Percentiles rank a stretch among this genome's conserved stretches.
These are phyloP conservation scores for Andrena bicolor DNA, from an alignment of 2,888 invertebrate species.

Conservation along the genomic window DNA sequence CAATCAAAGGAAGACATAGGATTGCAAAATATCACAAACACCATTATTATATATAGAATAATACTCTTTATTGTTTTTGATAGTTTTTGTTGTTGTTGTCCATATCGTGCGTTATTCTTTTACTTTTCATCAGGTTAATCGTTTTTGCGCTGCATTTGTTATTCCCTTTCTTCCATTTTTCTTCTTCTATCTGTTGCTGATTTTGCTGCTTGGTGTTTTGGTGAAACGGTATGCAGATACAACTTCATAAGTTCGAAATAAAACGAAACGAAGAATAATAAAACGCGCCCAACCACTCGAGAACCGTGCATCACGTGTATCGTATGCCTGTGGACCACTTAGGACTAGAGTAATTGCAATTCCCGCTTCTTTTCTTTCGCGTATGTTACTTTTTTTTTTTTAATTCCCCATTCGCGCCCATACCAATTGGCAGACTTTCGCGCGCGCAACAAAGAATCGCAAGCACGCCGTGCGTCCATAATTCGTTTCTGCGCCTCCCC, in stretches of 20 bases:
- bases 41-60: constrained; percentile 84
- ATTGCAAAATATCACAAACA: constrained; percentile 60
- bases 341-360: constrained; percentile 82
- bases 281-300: constrained; percentile 77
- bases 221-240: constrained; percentile 79
- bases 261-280: constrained; percentile 64
- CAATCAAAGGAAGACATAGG: neutral
- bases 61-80: constrained; percentile 85
- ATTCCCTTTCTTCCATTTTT: constrained; percentile 34
- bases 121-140: constrained; percentile 66
- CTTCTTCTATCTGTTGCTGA: constrained; percentile 66
- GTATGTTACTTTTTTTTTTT: constrained; percentile 21
- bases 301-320: constrained; percentile 37
- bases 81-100: constrained; percentile 81
- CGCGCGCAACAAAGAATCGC: constrained; percentile 35
- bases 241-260: constrained; percentile 69
- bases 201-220: constrained; percentile 75
- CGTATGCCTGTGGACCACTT: constrained; percentile 73
- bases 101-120: constrained; percentile 81
- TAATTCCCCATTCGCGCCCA: constrained; percentile 19
- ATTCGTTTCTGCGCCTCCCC: neutral
- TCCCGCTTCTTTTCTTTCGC: constrained; percentile 49
- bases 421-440: constrained; percentile 50
- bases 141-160: constrained; percentile 64
- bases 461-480: constrained; percentile 8